These are phyloP conservation scores for Spizella passerina DNA, from an alignment of 2,797 vertebrate species.

Conservation along the genomic window DNA sequence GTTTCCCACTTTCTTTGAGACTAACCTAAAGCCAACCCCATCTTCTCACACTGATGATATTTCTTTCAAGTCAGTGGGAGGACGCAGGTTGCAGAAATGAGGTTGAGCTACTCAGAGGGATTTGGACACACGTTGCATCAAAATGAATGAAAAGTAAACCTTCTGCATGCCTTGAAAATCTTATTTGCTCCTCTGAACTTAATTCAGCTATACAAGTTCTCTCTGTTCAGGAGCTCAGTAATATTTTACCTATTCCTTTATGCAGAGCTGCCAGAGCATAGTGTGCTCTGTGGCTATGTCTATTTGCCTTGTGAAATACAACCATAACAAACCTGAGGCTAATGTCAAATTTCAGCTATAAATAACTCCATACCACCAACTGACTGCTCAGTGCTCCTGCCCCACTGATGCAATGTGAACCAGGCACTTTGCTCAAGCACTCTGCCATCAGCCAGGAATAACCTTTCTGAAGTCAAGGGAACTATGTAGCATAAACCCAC, in stretches of 20 bases:
- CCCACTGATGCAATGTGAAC: background rate
- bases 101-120: conserved; percentile 1
- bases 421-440: background rate
- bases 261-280: background rate
- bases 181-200: conserved; percentile 34
- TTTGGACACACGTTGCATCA: conserved; percentile 18
- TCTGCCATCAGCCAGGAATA: background rate
- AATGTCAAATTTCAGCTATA: background rate
- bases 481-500: background rate
- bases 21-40: conserved; percentile 4
- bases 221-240: background rate
- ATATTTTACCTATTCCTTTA: background rate
- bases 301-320: background rate
- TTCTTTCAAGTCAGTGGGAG: conserved; percentile 32
- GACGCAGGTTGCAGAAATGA: background rate
- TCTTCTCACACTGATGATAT: background rate
- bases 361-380: background rate
- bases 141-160: conserved; percentile 25
- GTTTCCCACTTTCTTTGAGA: conserved; percentile 6
- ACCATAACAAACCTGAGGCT: background rate
- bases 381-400: background rate
- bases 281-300: background rate
- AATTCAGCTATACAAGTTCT: background rate
- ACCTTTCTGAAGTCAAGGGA: background rate
- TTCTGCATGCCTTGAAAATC: background rate